phyloP scores from a whole-genome alignment of 2,888 invertebrate species.

The Dynastes grantii region DNA sequence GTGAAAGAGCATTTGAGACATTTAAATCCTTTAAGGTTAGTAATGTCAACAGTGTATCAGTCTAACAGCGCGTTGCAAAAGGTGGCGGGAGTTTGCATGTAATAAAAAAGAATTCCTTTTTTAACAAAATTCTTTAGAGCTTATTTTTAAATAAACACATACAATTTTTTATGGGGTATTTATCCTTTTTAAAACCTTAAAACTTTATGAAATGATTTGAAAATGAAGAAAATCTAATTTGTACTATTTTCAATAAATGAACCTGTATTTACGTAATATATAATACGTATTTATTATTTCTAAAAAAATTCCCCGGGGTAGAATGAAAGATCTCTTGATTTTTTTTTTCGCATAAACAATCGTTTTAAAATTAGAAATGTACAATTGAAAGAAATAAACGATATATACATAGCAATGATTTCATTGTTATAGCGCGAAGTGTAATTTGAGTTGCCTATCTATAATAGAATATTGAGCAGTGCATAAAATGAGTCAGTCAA shows the following conservation, averaged over 20 bases:
- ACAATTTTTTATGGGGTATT: no score
- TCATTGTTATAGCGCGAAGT: slow-evolving; percentile 16
- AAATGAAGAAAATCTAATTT: no score
- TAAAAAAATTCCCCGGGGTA: no score
- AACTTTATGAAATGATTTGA: no score
- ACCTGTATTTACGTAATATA: not conserved
- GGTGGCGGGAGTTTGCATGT: slow-evolving; percentile 20
- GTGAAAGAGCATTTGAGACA: slow-evolving; percentile 15
- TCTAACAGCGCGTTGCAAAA: not conserved
- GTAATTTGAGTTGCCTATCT: slow-evolving; percentile 30
- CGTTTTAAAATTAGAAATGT: slow-evolving; percentile 5
- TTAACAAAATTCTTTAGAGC: slow-evolving; percentile 2
- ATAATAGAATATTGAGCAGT: not conserved
- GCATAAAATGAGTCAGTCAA: slow-evolving; percentile 4
- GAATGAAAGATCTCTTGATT: no score
- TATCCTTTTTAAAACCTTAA: no score
- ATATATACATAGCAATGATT: slow-evolving; percentile 7
- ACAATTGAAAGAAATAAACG: not conserved
- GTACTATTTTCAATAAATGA: no score
- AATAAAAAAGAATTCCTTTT: slow-evolving; percentile 21
- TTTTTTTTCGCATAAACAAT: not conserved
- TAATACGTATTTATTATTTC: not conserved
- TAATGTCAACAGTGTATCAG: not conserved
- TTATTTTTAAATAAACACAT: no score
- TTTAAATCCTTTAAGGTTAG: slow-evolving; percentile 44